Evolutionary conservation across 2,797 vertebrate species (phyloP), one percentile per base, ranked within the genome.

Genomic region (Pseudotriccus pelzelni): DNA sequence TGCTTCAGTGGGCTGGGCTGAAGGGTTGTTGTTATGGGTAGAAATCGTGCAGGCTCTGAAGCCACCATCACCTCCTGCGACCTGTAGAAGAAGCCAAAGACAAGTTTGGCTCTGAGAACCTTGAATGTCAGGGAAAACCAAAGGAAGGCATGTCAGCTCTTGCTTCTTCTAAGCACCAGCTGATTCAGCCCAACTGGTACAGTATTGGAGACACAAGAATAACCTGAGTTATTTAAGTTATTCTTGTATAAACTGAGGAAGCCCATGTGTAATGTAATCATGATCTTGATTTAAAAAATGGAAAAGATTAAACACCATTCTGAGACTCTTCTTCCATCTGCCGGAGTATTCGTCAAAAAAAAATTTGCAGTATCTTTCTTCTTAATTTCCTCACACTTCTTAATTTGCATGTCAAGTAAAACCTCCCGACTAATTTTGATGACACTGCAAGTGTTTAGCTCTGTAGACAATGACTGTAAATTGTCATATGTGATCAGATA

Each of bases 371-470:
- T 21, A 27, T 56, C 25, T 73, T 60, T 66, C n/a, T 70, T 87
- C 67, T 39, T 72, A 44, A 66, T 95, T 93, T 89, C 46, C 83
- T 69, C 37, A 59, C 11, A 30, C 25, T 83, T 77, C 62, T 81
- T 89, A 62, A 95, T 90, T 87, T 92, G 37, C 81, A 83, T 87
- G 91, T 85, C 82, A 91, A 76, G 66, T 64, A 74, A 87, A 92
- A 62, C 28, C 30, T 68, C 53, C 50, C 17, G 6, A 49, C 41
- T 86, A 70, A 75, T 96, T 94, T 10, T 90, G 91, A 88, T 88
- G 90, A 78, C 43, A 59, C n/a, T 63, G 73, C 32, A 76, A 78
- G 67, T 32, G 5, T 75, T 83, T 69, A 83, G 32, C 30, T 85
- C 78, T 60, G 43, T 55, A 85, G 62, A n/a, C 27, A 75, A 80